phyloP scores from a whole-genome alignment of 2,113 vertebrate species.

The Xenopus tropicalis region UCB_Xtro_10.0 CM004449.2:40972501-40973000 shows the following conservation, averaged over 20 bases:
- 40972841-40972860: slow-evolving; percentile 23
- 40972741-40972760: slow-evolving; percentile 26
- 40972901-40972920: slow-evolving; percentile 22
- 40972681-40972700: too few species aligned
- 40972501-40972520: too few species aligned
- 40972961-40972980: slow-evolving; percentile 29
- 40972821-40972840: slow-evolving; percentile 22
- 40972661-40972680: too few species aligned
- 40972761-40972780: slow-evolving; percentile 7
- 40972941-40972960: slow-evolving; percentile 40
- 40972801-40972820: slow-evolving; percentile 5
- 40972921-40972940: slow-evolving; percentile 32
- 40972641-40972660: too few species aligned
- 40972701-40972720: neutral
- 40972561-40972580: too few species aligned
- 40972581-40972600: too few species aligned
- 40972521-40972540: too few species aligned
- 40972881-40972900: slow-evolving; percentile 27
- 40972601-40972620: too few species aligned
- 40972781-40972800: slow-evolving; percentile 9
- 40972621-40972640: too few species aligned
- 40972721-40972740: neutral
- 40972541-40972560: too few species aligned
- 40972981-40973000: slow-evolving; percentile 30
- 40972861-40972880: slow-evolving; percentile 35